Base-by-base conservation (phyloP, 2,888 invertebrate species). In the Scaeva pyrastri region DNA sequence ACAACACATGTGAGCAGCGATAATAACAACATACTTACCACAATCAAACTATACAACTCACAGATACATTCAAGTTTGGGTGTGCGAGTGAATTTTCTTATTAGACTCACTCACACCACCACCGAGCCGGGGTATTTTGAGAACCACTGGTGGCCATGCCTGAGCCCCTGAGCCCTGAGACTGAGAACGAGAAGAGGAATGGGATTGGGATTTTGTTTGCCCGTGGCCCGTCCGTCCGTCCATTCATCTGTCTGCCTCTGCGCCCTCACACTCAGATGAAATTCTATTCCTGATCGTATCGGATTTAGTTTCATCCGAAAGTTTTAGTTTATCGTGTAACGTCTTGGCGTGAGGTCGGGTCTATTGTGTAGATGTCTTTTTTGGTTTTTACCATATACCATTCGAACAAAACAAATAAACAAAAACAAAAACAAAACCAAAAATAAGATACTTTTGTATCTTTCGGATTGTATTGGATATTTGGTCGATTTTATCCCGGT, bases 321-420 rank as follows among this genome's bases (percentile, higher is more conserved):
- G 85, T 88, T 89, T 89, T 88, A 90, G 90, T 90, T 90, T 89
- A 89, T 89, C 89, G 89, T 89, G 88, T 89, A 88, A 88, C 89
- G 89, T 90, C 89, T 89, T 88, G 88, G 88, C 90, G 90, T 89
- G 89, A 88, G 89, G 90, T 89, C 89, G 88, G 88, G 19, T 50
- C 64, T 16, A 36, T 84, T 74, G 82, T 87, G 73, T 78, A 52
- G 12, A 14, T 60, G 1, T 8, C 21, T 41, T 60, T 21, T 60
- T 6, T 60, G 21, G 7, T 10, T 82, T 50, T 80, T 36, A 43
- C n/a, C 68, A 56, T 31, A 31, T 31, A 31, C 31, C 31, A 2
- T 31, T 75, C 66, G 66, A 66, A 48, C 70, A 56, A 78, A 58
- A 43, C 45, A 50, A 81, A 87, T 72, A 81, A 85, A 76, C 39